These are phyloP conservation scores for Drosophila lacteicornis DNA, from an alignment of 1,140 invertebrate genomes.

Conservation along the genomic window DNA sequence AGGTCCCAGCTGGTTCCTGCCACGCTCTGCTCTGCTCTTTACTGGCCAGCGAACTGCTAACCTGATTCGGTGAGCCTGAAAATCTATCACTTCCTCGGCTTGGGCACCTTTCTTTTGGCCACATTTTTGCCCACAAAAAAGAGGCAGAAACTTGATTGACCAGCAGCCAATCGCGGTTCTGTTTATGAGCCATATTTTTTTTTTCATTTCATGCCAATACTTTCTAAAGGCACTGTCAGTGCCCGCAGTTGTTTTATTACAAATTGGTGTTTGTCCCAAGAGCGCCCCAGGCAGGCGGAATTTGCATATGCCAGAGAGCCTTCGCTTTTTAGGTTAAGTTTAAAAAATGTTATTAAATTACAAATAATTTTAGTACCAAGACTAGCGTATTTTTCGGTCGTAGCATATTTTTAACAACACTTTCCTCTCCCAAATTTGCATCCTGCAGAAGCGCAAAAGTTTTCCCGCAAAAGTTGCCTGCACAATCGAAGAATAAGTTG, in stretches of 20 bases:
- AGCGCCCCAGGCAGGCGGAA: slow-evolving; percentile 14
- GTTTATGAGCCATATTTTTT: slow-evolving; percentile 4
- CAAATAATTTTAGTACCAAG: not conserved
- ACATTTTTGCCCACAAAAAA: slow-evolving; percentile 46
- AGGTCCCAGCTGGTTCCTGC: slow-evolving; percentile 43
- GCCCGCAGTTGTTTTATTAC: slow-evolving; percentile 70
- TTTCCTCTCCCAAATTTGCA: slow-evolving; percentile 23
- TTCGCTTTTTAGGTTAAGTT: no score
- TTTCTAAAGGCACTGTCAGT: slow-evolving; percentile 61
- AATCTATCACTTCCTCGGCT: slow-evolving; percentile 61
- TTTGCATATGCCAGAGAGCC: slow-evolving; percentile 6
- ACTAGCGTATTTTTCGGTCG: not conserved
- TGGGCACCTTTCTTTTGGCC: slow-evolving; percentile 68
- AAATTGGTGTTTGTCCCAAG: slow-evolving; percentile 68
- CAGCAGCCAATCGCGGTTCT: slow-evolving; percentile 40
- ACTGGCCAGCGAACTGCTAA: slow-evolving; percentile 57
- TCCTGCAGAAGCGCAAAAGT: slow-evolving; percentile 34
- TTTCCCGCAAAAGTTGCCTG: slow-evolving; percentile 38
- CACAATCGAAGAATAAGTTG: slow-evolving; percentile 56
- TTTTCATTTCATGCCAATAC: slow-evolving; percentile 39
- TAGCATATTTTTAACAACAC: slow-evolving; percentile 5
- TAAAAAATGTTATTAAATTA: no score
- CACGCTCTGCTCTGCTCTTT: slow-evolving; percentile 11
- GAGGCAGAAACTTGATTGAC: slow-evolving; percentile 61
- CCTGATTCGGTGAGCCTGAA: slow-evolving; percentile 67